A percentile compares a stretch with the other conserved stretches of the same genome.
These are phyloP conservation scores for Steatornis caripensis DNA, from an alignment of 2,113 vertebrate genomes.

Conservation along the genomic window DNA sequence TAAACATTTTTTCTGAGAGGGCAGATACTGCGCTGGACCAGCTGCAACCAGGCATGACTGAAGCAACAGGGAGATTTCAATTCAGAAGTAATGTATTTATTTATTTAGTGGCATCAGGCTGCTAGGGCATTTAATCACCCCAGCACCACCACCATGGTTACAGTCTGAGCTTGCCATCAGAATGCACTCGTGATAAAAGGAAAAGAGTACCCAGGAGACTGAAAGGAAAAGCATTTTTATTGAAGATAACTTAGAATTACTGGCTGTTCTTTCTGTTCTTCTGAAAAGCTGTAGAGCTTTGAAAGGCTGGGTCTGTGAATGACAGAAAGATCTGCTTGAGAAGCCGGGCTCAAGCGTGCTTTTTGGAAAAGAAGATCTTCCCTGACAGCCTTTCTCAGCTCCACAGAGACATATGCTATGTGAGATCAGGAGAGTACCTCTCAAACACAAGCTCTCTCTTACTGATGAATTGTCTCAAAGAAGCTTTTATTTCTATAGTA, in stretches of 20 bases:
- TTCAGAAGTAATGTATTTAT: not conserved
- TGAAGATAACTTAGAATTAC: not conserved
- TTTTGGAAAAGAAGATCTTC: constrained; percentile 20
- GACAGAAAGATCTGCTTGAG: constrained; percentile 26
- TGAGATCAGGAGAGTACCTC: constrained; percentile 18
- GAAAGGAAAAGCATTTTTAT: not conserved
- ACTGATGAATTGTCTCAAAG: not conserved
- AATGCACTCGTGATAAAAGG: not conserved
- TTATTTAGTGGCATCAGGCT: not conserved
- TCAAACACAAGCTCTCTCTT: not conserved
- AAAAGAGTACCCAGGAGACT: not conserved
- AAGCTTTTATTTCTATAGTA: not conserved
- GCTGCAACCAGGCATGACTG: not conserved
- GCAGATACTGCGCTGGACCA: not conserved
- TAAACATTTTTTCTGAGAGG: not conserved
- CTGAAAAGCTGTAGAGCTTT: not conserved
- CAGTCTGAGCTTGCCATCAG: not conserved
- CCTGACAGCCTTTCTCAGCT: constrained; percentile 35
- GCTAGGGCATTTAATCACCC: not conserved
- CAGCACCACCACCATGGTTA: not conserved
- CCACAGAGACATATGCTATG: not conserved
- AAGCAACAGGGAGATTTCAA: not conserved
- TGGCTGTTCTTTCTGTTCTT: not conserved
- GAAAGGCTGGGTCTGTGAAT: not conserved
- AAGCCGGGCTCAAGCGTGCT: not conserved